Conservation (phyloP, 2,797 vertebrate genomes). For the Aselliscus stoliczkanus region DNA sequence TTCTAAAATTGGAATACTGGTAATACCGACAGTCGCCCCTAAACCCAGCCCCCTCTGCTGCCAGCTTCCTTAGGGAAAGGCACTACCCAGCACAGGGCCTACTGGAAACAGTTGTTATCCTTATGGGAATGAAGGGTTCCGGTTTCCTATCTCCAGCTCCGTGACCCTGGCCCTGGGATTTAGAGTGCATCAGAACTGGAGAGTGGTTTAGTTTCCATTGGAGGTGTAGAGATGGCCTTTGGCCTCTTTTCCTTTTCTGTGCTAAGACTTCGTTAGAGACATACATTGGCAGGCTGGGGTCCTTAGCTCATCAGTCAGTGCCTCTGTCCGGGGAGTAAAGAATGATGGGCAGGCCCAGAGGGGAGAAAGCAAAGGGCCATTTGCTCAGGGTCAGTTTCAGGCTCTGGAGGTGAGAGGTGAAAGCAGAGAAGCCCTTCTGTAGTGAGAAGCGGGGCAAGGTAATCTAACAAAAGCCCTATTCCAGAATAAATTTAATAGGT, state of each 20-base stretch:
- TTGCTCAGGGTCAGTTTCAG: neutral
- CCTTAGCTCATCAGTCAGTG: neutral
- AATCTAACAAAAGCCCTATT: neutral
- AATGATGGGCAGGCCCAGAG: neutral
- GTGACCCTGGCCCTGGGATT: neutral
- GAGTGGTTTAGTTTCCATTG: neutral
- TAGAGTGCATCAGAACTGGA: neutral
- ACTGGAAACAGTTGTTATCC: neutral
- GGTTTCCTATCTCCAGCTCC: neutral
- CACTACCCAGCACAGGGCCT: neutral
- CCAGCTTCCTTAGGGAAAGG: neutral
- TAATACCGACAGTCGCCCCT: neutral
- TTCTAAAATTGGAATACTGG: constrained; percentile 2
- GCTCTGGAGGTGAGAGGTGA: neutral
- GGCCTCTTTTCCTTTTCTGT: neutral
- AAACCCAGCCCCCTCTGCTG: neutral
- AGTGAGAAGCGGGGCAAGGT: neutral
- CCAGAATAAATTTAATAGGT: neutral
- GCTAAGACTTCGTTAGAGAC: neutral
- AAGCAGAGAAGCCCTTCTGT: neutral
- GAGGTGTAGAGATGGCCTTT: neutral
- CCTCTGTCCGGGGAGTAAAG: neutral
- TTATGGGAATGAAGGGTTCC: neutral
- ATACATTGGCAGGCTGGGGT: neutral
- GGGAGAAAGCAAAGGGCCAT: neutral